phyloP scores from a whole-genome alignment of 2,797 vertebrate species.

The Glyptemys insculpta region DNA sequence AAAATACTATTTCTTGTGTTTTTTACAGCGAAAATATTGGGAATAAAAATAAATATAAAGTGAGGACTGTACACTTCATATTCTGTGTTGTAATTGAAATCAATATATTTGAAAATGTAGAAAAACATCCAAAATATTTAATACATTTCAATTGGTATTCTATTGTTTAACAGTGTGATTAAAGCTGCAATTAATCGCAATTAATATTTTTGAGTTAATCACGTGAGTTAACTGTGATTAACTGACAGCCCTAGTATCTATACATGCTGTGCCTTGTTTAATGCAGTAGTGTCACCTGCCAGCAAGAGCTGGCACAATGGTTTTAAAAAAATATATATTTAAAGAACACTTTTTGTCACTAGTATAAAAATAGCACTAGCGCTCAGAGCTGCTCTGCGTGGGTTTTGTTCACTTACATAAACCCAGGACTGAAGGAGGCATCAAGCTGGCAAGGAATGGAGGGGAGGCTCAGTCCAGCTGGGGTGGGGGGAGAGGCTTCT shows the following conservation, averaged over 20 bases:
- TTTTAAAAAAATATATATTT: slow-evolving; percentile 82
- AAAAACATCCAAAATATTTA: too few relatives aligned
- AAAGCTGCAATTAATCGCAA: too few relatives aligned
- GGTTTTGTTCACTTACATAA: slow-evolving; percentile 72
- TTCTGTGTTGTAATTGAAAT: too few relatives aligned
- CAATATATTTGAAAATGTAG: too few relatives aligned
- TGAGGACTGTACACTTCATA: too few relatives aligned
- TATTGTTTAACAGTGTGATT: too few relatives aligned
- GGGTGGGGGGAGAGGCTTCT: slow-evolving; percentile 79
- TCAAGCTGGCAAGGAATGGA: slow-evolving; percentile 59
- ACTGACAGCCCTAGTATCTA: slow-evolving; percentile 14
- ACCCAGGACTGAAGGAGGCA: slow-evolving; percentile 25
- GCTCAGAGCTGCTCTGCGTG: slow-evolving; percentile 76
- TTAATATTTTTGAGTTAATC: too few relatives aligned
- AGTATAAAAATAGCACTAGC: slow-evolving; percentile 75
- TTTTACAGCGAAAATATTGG: too few relatives aligned
- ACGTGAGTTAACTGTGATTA: too few relatives aligned
- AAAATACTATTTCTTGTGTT: too few relatives aligned
- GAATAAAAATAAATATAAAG: too few relatives aligned
- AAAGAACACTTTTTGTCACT: slow-evolving; percentile 79
- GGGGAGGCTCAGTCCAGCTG: slow-evolving; percentile 75
- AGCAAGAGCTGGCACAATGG: slow-evolving; percentile 71
- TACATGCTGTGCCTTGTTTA: slow-evolving; percentile 77
- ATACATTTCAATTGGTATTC: too few relatives aligned
- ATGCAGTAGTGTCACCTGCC: slow-evolving; percentile 73